phyloP scores from a whole-genome alignment of 2,113 vertebrate genomes.

The Mormyrus lacerda region DNA sequence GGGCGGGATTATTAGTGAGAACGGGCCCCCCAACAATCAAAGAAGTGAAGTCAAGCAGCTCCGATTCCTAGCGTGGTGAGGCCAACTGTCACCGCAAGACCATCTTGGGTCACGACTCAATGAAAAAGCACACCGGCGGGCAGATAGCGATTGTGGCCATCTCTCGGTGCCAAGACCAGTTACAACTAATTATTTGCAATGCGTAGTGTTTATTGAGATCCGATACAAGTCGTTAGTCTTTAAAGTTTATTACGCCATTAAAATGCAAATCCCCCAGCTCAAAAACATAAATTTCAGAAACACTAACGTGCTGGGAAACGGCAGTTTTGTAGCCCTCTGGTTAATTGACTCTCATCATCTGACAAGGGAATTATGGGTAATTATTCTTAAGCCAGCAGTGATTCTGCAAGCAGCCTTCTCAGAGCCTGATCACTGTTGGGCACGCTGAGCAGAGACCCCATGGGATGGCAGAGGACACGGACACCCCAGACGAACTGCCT shows the following conservation, averaged over 20 bases:
- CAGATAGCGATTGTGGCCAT: neutral
- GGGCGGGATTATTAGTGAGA: neutral
- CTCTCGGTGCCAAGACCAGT: slow-evolving; percentile 25
- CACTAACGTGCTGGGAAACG: slow-evolving; percentile 28
- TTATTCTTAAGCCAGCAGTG: neutral
- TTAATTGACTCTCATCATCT: slow-evolving; percentile 43
- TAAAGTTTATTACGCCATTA: slow-evolving; percentile 33
- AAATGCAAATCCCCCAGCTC: slow-evolving; percentile 39
- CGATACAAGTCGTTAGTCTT: slow-evolving; percentile 33
- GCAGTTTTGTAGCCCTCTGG: slow-evolving; percentile 27
- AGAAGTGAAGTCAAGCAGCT: neutral
- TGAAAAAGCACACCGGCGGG: neutral
- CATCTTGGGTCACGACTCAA: neutral
- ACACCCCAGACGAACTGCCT: neutral
- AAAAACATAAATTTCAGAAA: slow-evolving; percentile 8
- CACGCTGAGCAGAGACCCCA: neutral
- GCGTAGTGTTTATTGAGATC: slow-evolving; percentile 34
- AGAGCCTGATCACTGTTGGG: neutral
- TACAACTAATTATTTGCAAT: slow-evolving; percentile 42
- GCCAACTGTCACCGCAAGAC: neutral
- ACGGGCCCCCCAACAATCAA: neutral
- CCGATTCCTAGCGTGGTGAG: neutral
- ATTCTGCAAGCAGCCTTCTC: neutral
- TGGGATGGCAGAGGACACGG: neutral
- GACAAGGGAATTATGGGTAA: slow-evolving; percentile 32